phyloP scores from a whole-genome alignment of 2,113 vertebrate genomes.

The Hippoglossus stenolepis region DNA sequence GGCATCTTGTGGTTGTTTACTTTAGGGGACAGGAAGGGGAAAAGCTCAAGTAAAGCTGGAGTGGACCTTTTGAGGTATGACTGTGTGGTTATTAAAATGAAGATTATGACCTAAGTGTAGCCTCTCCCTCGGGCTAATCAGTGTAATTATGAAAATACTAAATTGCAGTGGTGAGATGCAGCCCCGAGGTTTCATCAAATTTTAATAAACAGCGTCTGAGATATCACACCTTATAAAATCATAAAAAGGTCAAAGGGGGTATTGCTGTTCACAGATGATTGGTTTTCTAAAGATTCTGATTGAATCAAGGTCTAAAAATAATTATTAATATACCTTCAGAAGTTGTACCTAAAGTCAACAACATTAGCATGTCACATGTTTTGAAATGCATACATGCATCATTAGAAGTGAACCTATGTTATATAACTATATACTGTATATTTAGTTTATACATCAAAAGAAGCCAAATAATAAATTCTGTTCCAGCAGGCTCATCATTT shows the following conservation, averaged over 20 bases:
- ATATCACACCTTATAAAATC: slow-evolving; percentile 52
- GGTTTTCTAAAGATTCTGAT: slow-evolving; percentile 42
- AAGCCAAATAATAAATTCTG: slow-evolving; percentile 5
- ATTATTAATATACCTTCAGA: background rate
- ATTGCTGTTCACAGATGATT: slow-evolving; percentile 36
- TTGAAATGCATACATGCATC: background rate
- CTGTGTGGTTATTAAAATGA: slow-evolving; percentile 45
- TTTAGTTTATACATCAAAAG: slow-evolving; percentile 12
- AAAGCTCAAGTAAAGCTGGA: background rate
- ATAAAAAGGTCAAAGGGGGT: slow-evolving; percentile 46
- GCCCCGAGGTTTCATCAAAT: slow-evolving; percentile 47
- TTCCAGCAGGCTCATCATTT: slow-evolving; percentile 29
- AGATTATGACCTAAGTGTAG: slow-evolving; percentile 48
- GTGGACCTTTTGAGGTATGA: slow-evolving; percentile 11
- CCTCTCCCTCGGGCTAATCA: slow-evolving; percentile 51
- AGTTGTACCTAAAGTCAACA: background rate
- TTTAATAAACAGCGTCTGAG: slow-evolving; percentile 58
- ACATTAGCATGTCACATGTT: background rate
- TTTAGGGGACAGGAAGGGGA: background rate
- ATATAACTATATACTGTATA: background rate
- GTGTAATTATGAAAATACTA: slow-evolving; percentile 55
- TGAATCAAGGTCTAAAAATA: slow-evolving; percentile 37
- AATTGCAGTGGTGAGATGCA: slow-evolving; percentile 43
- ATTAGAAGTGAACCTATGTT: slow-evolving; percentile 12
- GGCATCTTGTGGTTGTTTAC: background rate